Base-by-base conservation (phyloP, 2,797 vertebrate genomes). In the Oceanodroma leucorhoa region DNA sequence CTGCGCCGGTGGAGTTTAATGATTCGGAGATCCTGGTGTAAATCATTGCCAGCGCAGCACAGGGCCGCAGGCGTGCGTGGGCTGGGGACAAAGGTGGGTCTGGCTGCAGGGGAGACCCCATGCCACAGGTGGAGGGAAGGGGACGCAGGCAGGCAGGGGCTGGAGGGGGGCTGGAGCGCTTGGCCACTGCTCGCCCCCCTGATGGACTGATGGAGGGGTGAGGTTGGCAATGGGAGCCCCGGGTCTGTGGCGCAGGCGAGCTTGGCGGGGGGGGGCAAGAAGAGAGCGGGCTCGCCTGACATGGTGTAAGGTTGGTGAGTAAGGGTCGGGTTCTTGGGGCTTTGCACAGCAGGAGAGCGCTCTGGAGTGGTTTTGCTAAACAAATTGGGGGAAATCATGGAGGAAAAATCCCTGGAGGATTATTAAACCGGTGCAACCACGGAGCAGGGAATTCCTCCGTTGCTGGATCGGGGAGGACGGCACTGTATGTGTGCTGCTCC, bases 1-100 rank as follows among this genome's bases (percentile, higher is more conserved):
- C 34, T 0, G 0, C 2, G 3, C 26, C 0, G 0, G 11, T 30
- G 41, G 32, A 34, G 72, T 70, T 84, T 76, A 69, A 87, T 83
- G 78, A 22, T 51, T 94, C 22, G 8, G 57, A 73, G 86, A 84
- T 87, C 48, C 62, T 53, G 51, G 36, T 23, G 91, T 95, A 93
- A 96, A 95, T 96, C 64, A 94, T 94, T 96, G 81, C 88, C 92
- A 57, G 89, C 8, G 3, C 8, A 10, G 71, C 16, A 10, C 55
- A 17, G 55, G 55, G 40, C n/a, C 0, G 8, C 0, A 0, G 48
- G 41, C 12, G 0, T 1, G 40, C 6, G 23, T 40, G 82, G 72
- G 34, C 9, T 0, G 8, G 71, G 88, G 58, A 14, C 5, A 16
- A 50, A 69, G 76, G 54, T 14, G 48, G 19, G 6, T 32, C 57